Evolutionary conservation across 1,140 invertebrate genomes (phyloP), one percentile per base, ranked within the genome.

Genomic region (Drosophila gunungcola): DNA sequence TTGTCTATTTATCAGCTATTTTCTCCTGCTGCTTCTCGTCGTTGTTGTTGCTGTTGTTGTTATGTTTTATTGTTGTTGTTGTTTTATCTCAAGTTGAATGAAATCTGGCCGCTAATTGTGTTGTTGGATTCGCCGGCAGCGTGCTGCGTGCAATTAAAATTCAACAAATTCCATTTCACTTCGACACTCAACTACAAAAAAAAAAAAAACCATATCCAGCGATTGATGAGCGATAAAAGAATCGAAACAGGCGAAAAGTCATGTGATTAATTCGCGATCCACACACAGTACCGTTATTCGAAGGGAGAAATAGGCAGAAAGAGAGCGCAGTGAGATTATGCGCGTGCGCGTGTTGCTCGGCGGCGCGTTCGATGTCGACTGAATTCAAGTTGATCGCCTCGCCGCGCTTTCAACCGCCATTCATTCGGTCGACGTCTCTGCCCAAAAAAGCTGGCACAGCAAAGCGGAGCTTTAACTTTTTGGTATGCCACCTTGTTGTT

Each of bases 91-190:
- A 74, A 56, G 74, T 78, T 78, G 68, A 82, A 83, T 82, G 60
- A 78, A 82, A 80, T 80, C 57, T 61, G 49, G 25, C 32, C n/a
- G 25, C 39, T 13, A 41, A 13, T 57, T 54, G 32, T 51, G 12
- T 48, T 49, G 21, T 48, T 64, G 41, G 41, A 39, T 7, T 75
- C 74, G 63, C 73, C 68, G 73, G 62, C 63, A 72, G 61, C 67
- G 43, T 80, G 78, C 79, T 85, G 73, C 82, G 81, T 86, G 81
- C 81, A 81, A 83, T 85, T 85, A 85, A 85, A 70, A 85, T 81
- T 86, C 54, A 86, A 72, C 78, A 86, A 85, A 85, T 85, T 81
- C 82, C 82, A 85, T 86, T 85, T 85, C 82, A 86, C 82, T 85
- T 78, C 25, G 45, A 69, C 61, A 70, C 77, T 60, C 51, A 67